Conservation (phyloP, 2,113 vertebrate genomes). For the Rhadina sibilatrix region DNA sequence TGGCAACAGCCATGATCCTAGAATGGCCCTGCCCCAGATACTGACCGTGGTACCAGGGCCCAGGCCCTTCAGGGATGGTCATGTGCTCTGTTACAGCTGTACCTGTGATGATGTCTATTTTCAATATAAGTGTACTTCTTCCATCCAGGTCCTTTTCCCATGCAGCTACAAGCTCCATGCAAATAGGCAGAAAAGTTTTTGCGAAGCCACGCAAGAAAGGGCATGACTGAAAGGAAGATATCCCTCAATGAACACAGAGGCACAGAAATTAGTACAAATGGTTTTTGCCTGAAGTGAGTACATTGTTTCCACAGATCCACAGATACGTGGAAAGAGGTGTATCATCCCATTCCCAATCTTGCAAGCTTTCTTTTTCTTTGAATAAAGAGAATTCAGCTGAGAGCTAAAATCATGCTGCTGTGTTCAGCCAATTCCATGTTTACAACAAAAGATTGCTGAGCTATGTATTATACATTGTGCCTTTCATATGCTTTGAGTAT, state of each 20-base stretch:
- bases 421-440: background rate
- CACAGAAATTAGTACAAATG: background rate
- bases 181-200: background rate
- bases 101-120: background rate
- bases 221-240: background rate
- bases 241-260: background rate
- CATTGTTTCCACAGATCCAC: background rate
- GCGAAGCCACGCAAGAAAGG: accelerated
- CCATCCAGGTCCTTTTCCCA: background rate
- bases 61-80: background rate
- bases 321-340: background rate
- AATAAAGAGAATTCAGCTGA: background rate
- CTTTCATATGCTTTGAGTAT: background rate
- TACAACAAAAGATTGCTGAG: background rate
- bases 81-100: background rate
- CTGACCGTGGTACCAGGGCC: background rate
- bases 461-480: background rate
- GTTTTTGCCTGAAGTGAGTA: background rate
- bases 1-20: background rate
- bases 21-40: background rate
- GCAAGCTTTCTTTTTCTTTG: background rate
- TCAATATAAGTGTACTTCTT: background rate
- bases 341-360: background rate
- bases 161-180: background rate
- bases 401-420: background rate